Conservation (phyloP, 2,797 vertebrate genomes). For the Manis crassicaudata region DNA sequence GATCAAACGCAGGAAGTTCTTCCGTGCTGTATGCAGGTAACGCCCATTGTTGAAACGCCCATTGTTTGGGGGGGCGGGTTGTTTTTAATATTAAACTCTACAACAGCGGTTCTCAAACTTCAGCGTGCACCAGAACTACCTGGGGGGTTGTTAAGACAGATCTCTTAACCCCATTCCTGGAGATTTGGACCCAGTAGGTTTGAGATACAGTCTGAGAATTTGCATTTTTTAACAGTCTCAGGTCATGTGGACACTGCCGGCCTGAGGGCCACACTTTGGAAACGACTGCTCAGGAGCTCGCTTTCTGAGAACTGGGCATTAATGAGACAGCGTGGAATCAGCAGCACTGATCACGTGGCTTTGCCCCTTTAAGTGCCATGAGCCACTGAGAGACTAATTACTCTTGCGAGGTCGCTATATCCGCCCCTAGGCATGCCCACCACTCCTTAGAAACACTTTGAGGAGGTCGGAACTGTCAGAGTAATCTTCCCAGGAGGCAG, state of each 20-base stretch:
- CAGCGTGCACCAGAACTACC: neutral
- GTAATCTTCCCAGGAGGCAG: neutral
- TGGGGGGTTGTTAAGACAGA: neutral
- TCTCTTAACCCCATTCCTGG: neutral
- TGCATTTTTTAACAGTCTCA: neutral
- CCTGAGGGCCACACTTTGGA: neutral
- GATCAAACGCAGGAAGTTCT: slow-evolving; percentile 89
- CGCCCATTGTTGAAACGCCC: neutral
- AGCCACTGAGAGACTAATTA: neutral
- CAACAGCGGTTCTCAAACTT: neutral
- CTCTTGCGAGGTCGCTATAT: neutral
- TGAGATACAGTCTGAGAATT: neutral
- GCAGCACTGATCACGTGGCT: neutral
- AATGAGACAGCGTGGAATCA: neutral
- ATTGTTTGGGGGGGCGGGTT: neutral
- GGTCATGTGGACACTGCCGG: fast-evolving
- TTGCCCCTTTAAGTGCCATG: neutral
- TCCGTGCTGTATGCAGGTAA: slow-evolving; percentile 89
- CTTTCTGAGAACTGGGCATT: neutral
- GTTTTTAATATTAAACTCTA: neutral
- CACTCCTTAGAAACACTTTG: neutral
- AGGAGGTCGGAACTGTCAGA: neutral
- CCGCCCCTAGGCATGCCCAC: neutral
- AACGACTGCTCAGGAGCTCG: neutral
- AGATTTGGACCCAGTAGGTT: neutral